These are phyloP conservation scores for Melanotaenia parkinsoni DNA, from an alignment of 2,797 vertebrate genomes.

Conservation along the genomic window DNA sequence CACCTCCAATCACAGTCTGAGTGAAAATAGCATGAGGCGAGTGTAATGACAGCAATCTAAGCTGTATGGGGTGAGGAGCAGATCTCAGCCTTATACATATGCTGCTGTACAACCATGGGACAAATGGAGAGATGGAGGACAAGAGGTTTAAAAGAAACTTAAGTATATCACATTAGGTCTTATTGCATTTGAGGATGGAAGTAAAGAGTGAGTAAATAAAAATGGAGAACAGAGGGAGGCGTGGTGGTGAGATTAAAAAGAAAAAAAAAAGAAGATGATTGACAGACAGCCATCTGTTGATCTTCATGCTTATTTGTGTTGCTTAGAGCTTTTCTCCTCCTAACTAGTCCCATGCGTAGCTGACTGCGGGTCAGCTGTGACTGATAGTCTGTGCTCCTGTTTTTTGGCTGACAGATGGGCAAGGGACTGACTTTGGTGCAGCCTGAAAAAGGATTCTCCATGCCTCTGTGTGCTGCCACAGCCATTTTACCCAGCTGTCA, in stretches of 20 bases:
- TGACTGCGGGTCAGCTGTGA: slow-evolving; percentile 75
- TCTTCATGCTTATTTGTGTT: slow-evolving; percentile 75
- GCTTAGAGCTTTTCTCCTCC: slow-evolving; percentile 38
- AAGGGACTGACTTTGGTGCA: slow-evolving; percentile 61
- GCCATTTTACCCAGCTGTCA: slow-evolving; percentile 79
- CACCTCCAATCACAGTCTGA: slow-evolving; percentile 64
- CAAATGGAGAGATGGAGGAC: slow-evolving; percentile 19
- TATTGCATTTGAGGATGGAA: slow-evolving; percentile 18
- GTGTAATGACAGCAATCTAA: slow-evolving; percentile 68
- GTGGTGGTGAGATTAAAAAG: slow-evolving; percentile 14
- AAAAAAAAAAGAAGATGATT: slow-evolving; percentile 39
- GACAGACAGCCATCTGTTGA: slow-evolving; percentile 75
- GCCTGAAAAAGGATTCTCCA: slow-evolving; percentile 78
- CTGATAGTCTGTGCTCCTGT: slow-evolving; percentile 64
- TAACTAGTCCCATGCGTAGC: slow-evolving; percentile 33
- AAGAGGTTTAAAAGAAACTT: neutral
- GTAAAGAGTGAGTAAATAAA: slow-evolving; percentile 26
- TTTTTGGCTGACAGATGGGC: slow-evolving; percentile 74
- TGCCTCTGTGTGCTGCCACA: slow-evolving; percentile 78
- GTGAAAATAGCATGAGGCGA: slow-evolving; percentile 56
- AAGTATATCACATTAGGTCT: slow-evolving; percentile 6
- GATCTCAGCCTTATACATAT: slow-evolving; percentile 43
- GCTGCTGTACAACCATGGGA: slow-evolving; percentile 28
- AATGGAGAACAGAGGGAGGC: slow-evolving; percentile 26
- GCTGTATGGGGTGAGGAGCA: slow-evolving; percentile 31